Percentiles rank a stretch among this genome's conserved stretches.
These are phyloP conservation scores for Acanthopagrus latus DNA, from an alignment of 2,797 vertebrate species.

Conservation along the genomic window DNA sequence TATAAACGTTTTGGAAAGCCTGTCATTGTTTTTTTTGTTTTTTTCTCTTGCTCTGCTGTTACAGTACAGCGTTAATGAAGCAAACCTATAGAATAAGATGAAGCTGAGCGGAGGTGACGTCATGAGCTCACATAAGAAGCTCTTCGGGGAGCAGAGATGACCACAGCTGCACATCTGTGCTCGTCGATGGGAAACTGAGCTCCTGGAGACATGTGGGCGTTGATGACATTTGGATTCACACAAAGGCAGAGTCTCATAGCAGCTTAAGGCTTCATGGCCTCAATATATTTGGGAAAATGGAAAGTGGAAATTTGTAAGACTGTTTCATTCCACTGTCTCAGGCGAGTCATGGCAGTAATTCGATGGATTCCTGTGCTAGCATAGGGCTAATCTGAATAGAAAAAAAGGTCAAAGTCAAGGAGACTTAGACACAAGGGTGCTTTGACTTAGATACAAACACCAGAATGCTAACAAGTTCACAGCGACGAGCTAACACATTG, in stretches of 20 bases:
- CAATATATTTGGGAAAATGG: not conserved
- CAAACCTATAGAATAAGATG: not conserved
- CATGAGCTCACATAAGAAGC: not conserved
- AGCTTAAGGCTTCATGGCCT: not conserved
- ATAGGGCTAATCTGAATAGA: not conserved
- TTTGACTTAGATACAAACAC: no score
- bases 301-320: not conserved
- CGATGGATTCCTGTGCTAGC: no score
- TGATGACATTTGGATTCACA: not conserved
- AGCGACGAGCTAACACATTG: no score
- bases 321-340: not conserved
- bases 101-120: not conserved
- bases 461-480: no score
- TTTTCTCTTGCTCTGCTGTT: not conserved
- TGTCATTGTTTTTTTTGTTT: not conserved
- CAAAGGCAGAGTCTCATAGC: not conserved
- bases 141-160: not conserved
- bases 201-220: not conserved
- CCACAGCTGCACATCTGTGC: conserved; percentile 20
- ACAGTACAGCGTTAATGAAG: not conserved
- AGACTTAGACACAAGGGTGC: not conserved
- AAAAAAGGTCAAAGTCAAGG: not conserved
- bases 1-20: not conserved
- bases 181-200: not conserved
- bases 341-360: not conserved